phyloP scores from a whole-genome alignment of 2,113 vertebrate species.

The zebrafish (Danio rerio) region GRCz12tu NC_133198.1:12327001-12327500 shows the following conservation, averaged over 20 bases:
- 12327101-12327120: background rate
- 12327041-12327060: background rate
- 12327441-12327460: constrained; percentile 63
- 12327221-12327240: background rate
- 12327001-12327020: constrained; percentile 1
- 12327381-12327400: constrained; percentile 54
- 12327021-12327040: background rate
- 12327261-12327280: background rate
- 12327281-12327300: constrained; percentile 12
- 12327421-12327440: constrained; percentile 86
- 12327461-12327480: background rate
- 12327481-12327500: background rate
- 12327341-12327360: constrained; percentile 42
- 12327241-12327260: constrained; percentile 30
- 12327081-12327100: background rate
- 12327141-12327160: background rate
- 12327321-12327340: constrained; percentile 3
- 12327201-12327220: constrained; percentile 16
- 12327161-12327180: constrained; percentile 1
- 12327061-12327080: background rate
- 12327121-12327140: constrained; percentile 35
- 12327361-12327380: constrained; percentile 53
- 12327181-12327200: background rate
- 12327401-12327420: constrained; percentile 59
- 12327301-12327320: constrained; percentile 32